Evolutionary conservation across 2,113 vertebrate species (phyloP).

Genomic region (Polypterus senegalus): DNA sequence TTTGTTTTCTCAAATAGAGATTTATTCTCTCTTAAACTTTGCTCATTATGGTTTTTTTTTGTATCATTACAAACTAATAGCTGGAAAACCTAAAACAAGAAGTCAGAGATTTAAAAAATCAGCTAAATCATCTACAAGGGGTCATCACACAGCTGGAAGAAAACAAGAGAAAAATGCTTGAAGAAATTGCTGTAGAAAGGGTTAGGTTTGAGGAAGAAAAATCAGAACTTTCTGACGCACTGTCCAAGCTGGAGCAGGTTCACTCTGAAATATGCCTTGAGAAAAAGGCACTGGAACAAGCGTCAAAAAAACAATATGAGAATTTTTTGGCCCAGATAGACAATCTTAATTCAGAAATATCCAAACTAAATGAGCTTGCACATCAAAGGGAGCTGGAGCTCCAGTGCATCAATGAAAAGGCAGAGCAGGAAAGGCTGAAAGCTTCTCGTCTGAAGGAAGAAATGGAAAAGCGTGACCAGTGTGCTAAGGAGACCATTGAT

Average conservation of each 20-base stretch:
- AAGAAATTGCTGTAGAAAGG: constrained; percentile 29
- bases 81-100: constrained; percentile 60
- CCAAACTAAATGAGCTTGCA: constrained; percentile 35
- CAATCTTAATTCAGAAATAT: constrained; percentile 41
- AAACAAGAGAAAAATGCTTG: constrained; percentile 31
- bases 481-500: constrained; percentile 12
- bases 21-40: no score
- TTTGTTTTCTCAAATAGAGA: no score
- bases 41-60: no score
- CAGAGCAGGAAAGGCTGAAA: constrained; percentile 26
- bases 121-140: constrained; percentile 38
- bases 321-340: constrained; percentile 37
- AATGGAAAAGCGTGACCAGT: constrained; percentile 30
- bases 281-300: constrained; percentile 46
- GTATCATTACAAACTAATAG: constrained; percentile 26
- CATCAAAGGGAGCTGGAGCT: constrained; percentile 45
- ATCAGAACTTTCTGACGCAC: constrained; percentile 32
- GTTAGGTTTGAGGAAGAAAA: constrained; percentile 45
- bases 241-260: constrained; percentile 45
- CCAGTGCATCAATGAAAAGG: constrained; percentile 26
- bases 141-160: constrained; percentile 35
- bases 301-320: constrained; percentile 29
- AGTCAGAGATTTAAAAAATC: constrained; percentile 30
- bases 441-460: constrained; percentile 23
- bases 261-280: constrained; percentile 33